Conservation (phyloP, 2,797 vertebrate genomes). For the Acrocephalus scirpaceus region DNA sequence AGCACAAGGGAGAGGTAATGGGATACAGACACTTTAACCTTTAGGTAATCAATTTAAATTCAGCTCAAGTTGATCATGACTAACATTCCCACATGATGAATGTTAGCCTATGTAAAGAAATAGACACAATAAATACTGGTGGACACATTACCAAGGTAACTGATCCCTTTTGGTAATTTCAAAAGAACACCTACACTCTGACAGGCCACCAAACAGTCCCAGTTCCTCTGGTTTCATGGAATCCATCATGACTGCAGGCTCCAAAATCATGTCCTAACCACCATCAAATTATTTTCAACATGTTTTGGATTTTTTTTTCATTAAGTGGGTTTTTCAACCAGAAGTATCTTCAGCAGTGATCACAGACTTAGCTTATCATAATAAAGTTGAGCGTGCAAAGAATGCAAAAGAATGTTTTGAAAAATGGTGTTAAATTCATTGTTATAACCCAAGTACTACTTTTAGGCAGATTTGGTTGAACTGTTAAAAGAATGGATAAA, state of each 20-base stretch:
- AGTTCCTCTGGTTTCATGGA: neutral
- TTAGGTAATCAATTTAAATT: constrained; percentile 56
- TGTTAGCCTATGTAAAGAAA: constrained; percentile 57
- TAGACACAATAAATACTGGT: constrained; percentile 62
- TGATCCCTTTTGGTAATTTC: constrained; percentile 58
- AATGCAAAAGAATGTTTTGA: neutral
- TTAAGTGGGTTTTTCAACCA: neutral
- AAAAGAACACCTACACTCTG: constrained; percentile 41
- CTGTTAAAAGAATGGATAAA: neutral
- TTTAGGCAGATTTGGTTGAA: neutral
- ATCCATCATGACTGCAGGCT: neutral
- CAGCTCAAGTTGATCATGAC: constrained; percentile 51
- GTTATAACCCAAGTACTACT: neutral
- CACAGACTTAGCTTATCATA: neutral
- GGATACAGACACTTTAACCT: constrained; percentile 58
- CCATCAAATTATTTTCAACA: neutral
- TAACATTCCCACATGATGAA: constrained; percentile 48
- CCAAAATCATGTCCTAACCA: neutral
- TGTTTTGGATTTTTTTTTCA: neutral
- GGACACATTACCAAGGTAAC: constrained; percentile 69
- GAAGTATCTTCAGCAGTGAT: neutral
- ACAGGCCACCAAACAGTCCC: neutral
- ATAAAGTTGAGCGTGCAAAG: neutral
- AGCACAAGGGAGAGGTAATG: constrained; percentile 28
- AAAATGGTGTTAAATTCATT: neutral